Percentiles rank a stretch among this genome's conserved stretches.
phyloP scores from a whole-genome alignment of 2,113 vertebrate species.

The Cichladusa arquata region DNA sequence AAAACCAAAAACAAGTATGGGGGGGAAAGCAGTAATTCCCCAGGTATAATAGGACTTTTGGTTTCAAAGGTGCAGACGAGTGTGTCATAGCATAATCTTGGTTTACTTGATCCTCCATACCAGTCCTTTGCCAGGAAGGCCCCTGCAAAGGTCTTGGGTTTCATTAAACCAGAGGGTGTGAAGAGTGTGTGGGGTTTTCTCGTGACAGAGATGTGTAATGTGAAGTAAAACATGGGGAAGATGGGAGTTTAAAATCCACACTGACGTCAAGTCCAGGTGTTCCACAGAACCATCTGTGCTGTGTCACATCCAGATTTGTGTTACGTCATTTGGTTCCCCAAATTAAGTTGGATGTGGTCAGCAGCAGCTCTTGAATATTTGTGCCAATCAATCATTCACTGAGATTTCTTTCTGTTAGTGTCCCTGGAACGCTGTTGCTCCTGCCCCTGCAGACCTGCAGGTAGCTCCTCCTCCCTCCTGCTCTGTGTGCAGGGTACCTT shows the following conservation, averaged over 20 bases:
- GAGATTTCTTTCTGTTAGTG: background rate
- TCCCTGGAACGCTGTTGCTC: background rate
- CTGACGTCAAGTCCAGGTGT: background rate
- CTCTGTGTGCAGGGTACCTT: fast-evolving
- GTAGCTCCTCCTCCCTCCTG: background rate
- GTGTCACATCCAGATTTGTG: background rate
- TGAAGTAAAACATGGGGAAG: background rate
- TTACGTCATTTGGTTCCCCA: background rate
- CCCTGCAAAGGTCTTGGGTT: background rate
- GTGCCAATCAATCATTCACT: background rate
- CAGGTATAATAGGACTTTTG: background rate
- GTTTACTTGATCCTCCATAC: background rate
- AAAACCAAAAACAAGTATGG: too few relatives aligned
- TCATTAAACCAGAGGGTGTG: fast-evolving
- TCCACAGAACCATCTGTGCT: background rate
- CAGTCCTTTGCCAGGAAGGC: fast-evolving
- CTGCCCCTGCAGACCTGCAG: background rate
- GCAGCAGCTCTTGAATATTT: background rate
- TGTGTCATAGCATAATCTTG: too few relatives aligned
- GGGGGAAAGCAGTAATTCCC: fast-evolving
- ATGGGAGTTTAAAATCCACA: background rate
- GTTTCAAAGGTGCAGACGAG: background rate
- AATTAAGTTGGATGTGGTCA: background rate
- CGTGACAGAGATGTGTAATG: background rate
- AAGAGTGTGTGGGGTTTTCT: background rate